Percentiles rank a stretch among this genome's conserved stretches.
phyloP scores from a whole-genome alignment of 2,113 vertebrate species.

The Melanocharis versteri region DNA sequence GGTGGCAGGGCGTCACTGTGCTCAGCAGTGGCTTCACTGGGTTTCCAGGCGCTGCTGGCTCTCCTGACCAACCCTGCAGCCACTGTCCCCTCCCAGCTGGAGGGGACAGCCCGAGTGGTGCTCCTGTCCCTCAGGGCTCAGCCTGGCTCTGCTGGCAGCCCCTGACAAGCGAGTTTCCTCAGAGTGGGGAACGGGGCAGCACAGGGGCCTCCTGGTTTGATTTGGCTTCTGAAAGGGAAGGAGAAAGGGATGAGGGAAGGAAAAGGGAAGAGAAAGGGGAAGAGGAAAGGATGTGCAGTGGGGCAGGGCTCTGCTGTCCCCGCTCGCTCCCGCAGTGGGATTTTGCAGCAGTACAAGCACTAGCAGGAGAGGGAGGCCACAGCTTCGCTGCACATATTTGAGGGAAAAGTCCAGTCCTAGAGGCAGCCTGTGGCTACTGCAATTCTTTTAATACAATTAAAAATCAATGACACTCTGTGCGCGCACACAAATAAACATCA shows the following conservation, averaged over 20 bases:
- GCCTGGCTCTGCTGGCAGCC: not conserved
- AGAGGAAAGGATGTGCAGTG: not conserved
- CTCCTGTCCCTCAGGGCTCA: not conserved
- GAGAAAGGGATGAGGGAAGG: too few relatives aligned
- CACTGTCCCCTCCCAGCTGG: not conserved
- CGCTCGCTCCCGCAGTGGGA: accelerated
- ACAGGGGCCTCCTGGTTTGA: not conserved
- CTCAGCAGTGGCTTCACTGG: not conserved
- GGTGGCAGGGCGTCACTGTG: not conserved
- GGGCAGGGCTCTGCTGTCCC: not conserved
- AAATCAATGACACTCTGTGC: slow-evolving; percentile 37
- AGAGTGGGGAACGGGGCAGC: accelerated
- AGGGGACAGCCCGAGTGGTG: not conserved
- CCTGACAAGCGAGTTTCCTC: accelerated
- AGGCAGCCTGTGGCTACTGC: slow-evolving; percentile 56
- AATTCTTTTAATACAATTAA: slow-evolving; percentile 33
- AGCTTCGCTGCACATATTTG: not conserved
- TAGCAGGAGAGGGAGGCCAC: not conserved
- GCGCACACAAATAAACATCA: slow-evolving; percentile 48
- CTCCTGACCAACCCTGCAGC: not conserved
- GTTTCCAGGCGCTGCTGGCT: not conserved
- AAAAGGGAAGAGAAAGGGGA: not conserved
- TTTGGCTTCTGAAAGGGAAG: not conserved
- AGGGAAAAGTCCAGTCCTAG: slow-evolving; percentile 50
- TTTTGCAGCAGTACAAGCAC: not conserved